Conservation (phyloP, 2,797 vertebrate genomes). For the Peromyscus nudipes region DNA sequence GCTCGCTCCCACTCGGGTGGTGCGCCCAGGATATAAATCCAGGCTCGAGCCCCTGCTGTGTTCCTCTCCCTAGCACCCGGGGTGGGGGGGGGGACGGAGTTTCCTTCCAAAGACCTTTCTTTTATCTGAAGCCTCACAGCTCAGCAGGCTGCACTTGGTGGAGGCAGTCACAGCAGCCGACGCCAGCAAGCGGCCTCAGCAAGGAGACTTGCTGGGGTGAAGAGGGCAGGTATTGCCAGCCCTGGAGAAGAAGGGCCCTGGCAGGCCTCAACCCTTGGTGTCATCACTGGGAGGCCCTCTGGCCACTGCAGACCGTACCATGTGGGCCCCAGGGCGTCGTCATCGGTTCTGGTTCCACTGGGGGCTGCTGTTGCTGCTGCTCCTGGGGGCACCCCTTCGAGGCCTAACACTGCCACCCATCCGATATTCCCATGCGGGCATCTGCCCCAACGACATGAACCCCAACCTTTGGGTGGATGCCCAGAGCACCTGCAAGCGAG, state of each 20-base stretch:
- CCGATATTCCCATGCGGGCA: constrained; percentile 94
- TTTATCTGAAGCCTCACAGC: constrained; percentile 87
- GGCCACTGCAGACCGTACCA: background rate
- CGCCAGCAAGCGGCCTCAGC: constrained; percentile 30
- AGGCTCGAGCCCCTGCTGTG: constrained; percentile 87
- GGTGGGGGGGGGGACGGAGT: constrained; percentile 73
- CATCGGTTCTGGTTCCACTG: constrained; percentile 42
- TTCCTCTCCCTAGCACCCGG: constrained; percentile 86
- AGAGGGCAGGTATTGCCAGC: constrained; percentile 82
- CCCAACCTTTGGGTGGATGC: constrained; percentile 99
- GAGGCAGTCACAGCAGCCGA: constrained; percentile 36
- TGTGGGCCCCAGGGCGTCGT: constrained; percentile 62
- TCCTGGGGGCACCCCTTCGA: constrained; percentile 87
- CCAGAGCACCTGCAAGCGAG: constrained; percentile 97
- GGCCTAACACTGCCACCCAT: constrained; percentile 90
- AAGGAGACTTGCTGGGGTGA: constrained; percentile 79
- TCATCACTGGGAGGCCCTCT: background rate
- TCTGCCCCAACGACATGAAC: constrained; percentile 99
- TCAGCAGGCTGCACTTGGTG: constrained; percentile 78
- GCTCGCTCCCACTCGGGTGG: constrained; percentile 90
- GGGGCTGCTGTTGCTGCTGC: constrained; percentile 78
- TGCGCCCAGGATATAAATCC: constrained; percentile 92
- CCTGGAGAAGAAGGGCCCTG: background rate
- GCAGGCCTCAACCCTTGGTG: constrained; percentile 18
- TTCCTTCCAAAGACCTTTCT: constrained; percentile 87